Conservation (phyloP, 2,888 invertebrate species). For the Eupithecia centaureata region DNA sequence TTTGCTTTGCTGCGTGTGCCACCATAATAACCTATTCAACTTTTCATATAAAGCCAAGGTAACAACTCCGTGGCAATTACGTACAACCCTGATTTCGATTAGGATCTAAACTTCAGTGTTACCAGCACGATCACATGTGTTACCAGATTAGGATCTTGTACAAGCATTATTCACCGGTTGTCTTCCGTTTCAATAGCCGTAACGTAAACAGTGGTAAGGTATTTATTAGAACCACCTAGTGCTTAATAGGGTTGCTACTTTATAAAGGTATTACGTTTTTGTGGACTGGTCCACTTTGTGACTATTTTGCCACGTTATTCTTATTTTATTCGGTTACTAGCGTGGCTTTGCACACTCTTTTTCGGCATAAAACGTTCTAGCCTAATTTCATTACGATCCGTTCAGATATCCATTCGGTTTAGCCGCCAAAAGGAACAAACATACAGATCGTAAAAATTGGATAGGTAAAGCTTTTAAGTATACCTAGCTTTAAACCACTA, state of each 20-base stretch:
- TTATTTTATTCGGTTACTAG: too few relatives aligned
- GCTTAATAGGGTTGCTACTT: slow-evolving; percentile 1
- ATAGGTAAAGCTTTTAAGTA: too few relatives aligned
- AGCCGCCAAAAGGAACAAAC: too few relatives aligned
- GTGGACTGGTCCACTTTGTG: not conserved
- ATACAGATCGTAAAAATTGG: too few relatives aligned
- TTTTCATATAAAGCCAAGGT: slow-evolving; percentile 7
- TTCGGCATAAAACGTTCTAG: too few relatives aligned
- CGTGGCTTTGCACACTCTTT: too few relatives aligned
- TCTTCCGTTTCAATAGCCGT: slow-evolving; percentile 39
- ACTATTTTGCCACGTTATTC: not conserved
- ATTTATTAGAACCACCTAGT: slow-evolving; percentile 28
- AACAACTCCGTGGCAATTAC: not conserved
- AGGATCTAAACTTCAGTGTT: slow-evolving; percentile 16
- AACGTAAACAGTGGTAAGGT: slow-evolving; percentile 42
- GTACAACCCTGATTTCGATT: not conserved
- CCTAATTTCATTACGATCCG: too few relatives aligned
- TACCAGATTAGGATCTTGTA: slow-evolving; percentile 31
- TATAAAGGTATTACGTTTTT: not conserved
- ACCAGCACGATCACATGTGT: slow-evolving; percentile 35
- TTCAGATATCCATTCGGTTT: too few relatives aligned
- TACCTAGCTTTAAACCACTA: too few relatives aligned
- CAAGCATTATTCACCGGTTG: slow-evolving; percentile 41
- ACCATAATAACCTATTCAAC: not conserved
- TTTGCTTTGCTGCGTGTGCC: not conserved